Percentiles rank a stretch among this genome's conserved stretches.
Evolutionary conservation across 2,113 vertebrate genomes (phyloP).

Genomic region (Gymnocephalus cernua): DNA sequence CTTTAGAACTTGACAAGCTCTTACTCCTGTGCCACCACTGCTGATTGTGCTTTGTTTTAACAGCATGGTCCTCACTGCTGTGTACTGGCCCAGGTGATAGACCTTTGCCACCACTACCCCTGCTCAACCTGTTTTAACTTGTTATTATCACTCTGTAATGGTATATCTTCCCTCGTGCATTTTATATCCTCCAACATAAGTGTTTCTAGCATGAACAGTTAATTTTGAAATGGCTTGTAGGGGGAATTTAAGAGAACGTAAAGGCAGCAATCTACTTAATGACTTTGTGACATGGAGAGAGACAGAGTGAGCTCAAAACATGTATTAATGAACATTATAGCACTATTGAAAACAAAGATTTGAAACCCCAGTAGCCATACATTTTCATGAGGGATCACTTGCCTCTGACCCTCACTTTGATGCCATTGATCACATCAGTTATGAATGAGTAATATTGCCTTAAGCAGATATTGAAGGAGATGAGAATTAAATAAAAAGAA

Average conservation of each 20-base stretch:
- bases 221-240: background rate
- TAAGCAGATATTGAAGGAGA: background rate
- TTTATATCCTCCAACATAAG: background rate
- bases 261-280: background rate
- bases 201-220: background rate
- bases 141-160: background rate
- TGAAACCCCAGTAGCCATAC: background rate
- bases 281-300: background rate
- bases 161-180: background rate
- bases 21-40: background rate
- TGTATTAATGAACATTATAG: background rate
- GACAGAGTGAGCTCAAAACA: background rate
- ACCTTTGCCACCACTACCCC: background rate
- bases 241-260: background rate
- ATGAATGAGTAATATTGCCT: background rate
- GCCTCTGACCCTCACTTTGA: background rate
- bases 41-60: background rate
- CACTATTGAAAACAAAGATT: background rate
- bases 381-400: constrained; percentile 9
- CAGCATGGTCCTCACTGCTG: background rate
- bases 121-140: background rate
- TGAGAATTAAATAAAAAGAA: background rate
- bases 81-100: background rate
- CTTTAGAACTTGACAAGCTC: background rate
- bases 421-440: background rate